Evolutionary conservation across 2,113 vertebrate species (phyloP).

Genomic region (Chrysochloris asiatica): DNA sequence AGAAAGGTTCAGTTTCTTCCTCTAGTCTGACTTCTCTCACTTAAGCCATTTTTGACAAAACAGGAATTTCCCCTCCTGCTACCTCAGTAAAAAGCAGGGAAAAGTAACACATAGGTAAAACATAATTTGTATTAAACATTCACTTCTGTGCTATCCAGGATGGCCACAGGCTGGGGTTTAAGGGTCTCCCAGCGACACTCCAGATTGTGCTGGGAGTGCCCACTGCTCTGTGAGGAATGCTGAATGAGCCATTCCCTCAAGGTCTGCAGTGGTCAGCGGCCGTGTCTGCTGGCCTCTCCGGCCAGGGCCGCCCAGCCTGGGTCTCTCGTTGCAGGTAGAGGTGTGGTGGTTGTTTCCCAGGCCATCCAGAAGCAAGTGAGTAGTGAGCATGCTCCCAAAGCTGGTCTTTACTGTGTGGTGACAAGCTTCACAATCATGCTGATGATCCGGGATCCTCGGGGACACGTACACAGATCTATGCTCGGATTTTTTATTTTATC

Average conservation of each 20-base stretch:
- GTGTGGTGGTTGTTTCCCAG: neutral
- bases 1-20: neutral
- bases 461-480: conserved; percentile 94
- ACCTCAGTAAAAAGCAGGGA: neutral
- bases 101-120: conserved; percentile 33
- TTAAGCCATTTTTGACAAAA: conserved; percentile 26
- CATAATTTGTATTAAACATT: conserved; percentile 53
- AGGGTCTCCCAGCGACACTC: neutral
- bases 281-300: too few relatives aligned
- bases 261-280: neutral
- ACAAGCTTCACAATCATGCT: conserved; percentile 96
- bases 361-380: neutral
- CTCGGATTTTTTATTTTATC: conserved; percentile 96
- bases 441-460: conserved; percentile 96
- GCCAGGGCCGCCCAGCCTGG: neutral
- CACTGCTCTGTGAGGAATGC: neutral
- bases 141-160: conserved; percentile 47
- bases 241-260: neutral
- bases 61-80: conserved; percentile 23
- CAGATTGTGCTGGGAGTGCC: conserved; percentile 46
- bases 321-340: conserved; percentile 35
- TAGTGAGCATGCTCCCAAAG: neutral
- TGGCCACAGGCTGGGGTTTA: neutral
- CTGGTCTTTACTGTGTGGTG: conserved; percentile 88
- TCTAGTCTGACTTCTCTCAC: conserved; percentile 46